Percentiles rank a stretch among this genome's conserved stretches.
Evolutionary conservation across 2,797 vertebrate species (phyloP).

Genomic region (Oceanodroma leucorhoa): DNA sequence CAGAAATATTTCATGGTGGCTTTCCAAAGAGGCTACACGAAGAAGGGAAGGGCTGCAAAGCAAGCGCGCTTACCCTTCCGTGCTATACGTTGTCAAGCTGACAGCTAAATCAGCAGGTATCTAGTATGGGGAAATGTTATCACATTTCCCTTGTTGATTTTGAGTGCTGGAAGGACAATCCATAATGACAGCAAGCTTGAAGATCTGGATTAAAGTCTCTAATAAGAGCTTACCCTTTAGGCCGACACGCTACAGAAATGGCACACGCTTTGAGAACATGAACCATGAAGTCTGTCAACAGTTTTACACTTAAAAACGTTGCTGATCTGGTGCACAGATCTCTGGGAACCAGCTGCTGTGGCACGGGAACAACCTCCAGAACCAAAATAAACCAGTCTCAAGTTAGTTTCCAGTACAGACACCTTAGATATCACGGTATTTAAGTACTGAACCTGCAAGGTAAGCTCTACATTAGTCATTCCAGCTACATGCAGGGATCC

Average conservation of each 20-base stretch:
- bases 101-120: background rate
- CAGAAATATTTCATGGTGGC: background rate
- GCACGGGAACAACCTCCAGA: background rate
- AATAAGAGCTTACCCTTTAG: background rate
- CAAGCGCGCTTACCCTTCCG: background rate
- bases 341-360: background rate
- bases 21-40: background rate
- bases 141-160: background rate
- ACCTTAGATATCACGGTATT: rapidly evolving
- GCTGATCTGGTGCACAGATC: background rate
- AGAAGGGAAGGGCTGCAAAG: background rate
- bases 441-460: background rate
- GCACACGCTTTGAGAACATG: background rate
- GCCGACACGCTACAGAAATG: background rate
- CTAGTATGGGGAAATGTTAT: background rate
- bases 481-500: background rate
- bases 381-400: background rate
- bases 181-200: background rate
- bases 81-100: background rate
- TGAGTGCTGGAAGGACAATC: conserved; percentile 4
- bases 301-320: background rate
- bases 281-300: background rate
- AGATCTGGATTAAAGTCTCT: conserved; percentile 15
- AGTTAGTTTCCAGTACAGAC: background rate
- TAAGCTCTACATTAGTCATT: background rate